Base-by-base conservation (phyloP, 2,888 invertebrate genomes). In the Tortricodes alternella region DNA sequence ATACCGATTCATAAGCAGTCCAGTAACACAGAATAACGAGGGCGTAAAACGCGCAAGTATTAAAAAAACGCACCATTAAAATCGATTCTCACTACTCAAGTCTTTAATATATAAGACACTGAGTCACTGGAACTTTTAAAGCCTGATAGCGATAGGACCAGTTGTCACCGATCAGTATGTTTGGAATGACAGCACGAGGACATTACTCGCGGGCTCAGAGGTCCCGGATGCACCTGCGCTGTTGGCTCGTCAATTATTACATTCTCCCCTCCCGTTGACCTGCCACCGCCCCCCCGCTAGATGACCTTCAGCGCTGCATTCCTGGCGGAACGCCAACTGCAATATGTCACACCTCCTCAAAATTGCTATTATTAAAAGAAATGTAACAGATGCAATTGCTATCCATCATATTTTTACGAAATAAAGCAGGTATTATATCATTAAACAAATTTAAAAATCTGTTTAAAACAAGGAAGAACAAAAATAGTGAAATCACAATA, bases 251-350 rank as follows among this genome's bases (percentile, higher is more conserved):
- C 63, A 80, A 72, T 78, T 74, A 78, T 76, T 78, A 71, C 78
- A 68, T 53, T 60, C 60, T 57, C 53, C 60, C 23, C 56, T 61
- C 58, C 35, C 29, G 9, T 43, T 29, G 41, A 58, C 57, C 59
- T 37, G 43, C 65, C 49, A 67, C 64, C 63, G 48, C 68, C 37
- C 46, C 49, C 50, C 55, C 62, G 46, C 41, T 18, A 27, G 46
- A 58, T 65, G 85, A 85, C 89, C 89, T 85, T 86, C 82, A 61
- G 43, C 66, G 70, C 66, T 86, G 87, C 89, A 88, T 82, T 87
- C 81, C 83, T 85, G 89, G 89, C 81, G 61, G 58, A 58, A 56
- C 60, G 84, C 86, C 85, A 85, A 71, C 62, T 67, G 71, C 73
- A 80, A 75, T 77, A 72, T 66, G 64, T 66, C 63, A 67, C 64